Evolutionary conservation across 2,888 invertebrate genomes (phyloP).

Genomic region (Danaus chrysippus): DNA sequence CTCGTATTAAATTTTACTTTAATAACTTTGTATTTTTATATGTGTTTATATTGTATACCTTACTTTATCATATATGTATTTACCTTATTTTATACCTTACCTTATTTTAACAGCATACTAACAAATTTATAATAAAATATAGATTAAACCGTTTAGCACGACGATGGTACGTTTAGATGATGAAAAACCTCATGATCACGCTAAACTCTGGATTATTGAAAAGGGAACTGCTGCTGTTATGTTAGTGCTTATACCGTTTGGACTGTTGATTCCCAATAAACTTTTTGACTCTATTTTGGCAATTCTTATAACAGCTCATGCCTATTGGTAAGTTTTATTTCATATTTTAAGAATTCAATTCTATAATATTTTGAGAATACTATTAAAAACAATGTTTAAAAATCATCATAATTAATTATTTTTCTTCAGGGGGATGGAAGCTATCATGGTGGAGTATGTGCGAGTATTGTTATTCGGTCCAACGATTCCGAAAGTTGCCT

Average conservation of each 20-base stretch:
- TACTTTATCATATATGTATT: background rate
- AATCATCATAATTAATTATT: background rate
- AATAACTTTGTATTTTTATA: background rate
- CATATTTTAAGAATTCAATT: background rate
- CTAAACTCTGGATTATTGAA: slow-evolving; percentile 27
- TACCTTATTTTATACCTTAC: background rate
- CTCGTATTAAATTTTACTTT: background rate
- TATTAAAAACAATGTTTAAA: background rate
- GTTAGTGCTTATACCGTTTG: slow-evolving; percentile 23
- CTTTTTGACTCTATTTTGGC: slow-evolving; percentile 24
- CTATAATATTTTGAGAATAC: background rate
- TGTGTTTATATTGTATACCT: background rate
- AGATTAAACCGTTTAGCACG: slow-evolving; percentile 16
- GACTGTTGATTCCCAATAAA: slow-evolving; percentile 24
- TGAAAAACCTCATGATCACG: slow-evolving; percentile 28
- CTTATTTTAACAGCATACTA: background rate
- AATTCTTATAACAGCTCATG: slow-evolving; percentile 26
- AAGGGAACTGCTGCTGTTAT: slow-evolving; percentile 22
- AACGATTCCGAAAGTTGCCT: slow-evolving; percentile 82
- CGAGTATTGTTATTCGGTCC: slow-evolving; percentile 38
- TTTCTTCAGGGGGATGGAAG: slow-evolving; percentile 38
- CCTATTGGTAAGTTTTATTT: slow-evolving; percentile 21
- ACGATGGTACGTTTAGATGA: slow-evolving; percentile 17
- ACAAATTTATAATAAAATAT: background rate
- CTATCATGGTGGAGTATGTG: slow-evolving; percentile 38